Evolutionary conservation across 2,797 vertebrate species (phyloP), one percentile per base, ranked within the genome.

Genomic region (Pogonophryne albipinna): DNA sequence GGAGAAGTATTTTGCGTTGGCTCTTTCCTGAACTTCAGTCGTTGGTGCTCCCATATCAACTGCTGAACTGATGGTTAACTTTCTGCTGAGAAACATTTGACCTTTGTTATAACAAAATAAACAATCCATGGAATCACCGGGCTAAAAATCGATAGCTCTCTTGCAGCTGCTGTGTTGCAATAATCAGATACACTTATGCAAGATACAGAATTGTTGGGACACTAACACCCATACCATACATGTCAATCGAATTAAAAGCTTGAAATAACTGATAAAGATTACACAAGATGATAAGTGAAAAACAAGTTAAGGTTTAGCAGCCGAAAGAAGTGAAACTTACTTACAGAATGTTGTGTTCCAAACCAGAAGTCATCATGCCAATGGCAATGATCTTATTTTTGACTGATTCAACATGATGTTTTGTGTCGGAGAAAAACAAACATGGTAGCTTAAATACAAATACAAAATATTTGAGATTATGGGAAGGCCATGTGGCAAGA

Each of bases 41-140:
- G 67, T 44, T 6, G 4, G 5, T 42, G 16, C 3, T 64, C 16
- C 23, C 2, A 42, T 4, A 53, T 34, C 4, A 31, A n/a, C 46
- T 31, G 45, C 20, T 46, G 12, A 5, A 19, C 13, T 56, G 41
- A 66, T 6, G 11, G 2, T 53, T 7, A 50, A 66, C 10, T 3
- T 16, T 4, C 31, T 59, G 45, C 41, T 56, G 45, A 7, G 19
- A 66, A 45, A 38, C 15, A 13, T 51, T 47, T 67, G 75, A 84
- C 68, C 87, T 89, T 77, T 82, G 80, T 56, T 45, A 17, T 12
- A 10, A 53, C 49, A 61, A 76, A 86, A 72, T 46, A 67, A 82
- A 87, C 66, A 85, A 16, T 41, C 65, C 61, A 63, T 62, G 6
- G 19, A 63, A 23, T 57, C 23, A 41, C 1, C 3, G 12, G 20